Conservation (phyloP, 1,140 invertebrate species). For the Eciton burchellii region DNA sequence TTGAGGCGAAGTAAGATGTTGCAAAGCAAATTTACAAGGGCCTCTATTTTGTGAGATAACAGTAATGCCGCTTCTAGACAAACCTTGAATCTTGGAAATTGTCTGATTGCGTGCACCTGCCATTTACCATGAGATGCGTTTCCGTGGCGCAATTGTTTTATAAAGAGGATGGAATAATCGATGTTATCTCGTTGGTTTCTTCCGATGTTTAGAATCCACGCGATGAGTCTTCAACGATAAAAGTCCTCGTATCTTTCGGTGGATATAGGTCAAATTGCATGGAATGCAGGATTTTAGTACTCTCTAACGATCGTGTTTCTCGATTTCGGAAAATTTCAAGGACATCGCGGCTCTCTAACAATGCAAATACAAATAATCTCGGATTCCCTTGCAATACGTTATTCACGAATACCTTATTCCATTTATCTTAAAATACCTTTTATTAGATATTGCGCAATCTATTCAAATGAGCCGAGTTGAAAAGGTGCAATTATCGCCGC, state of each 20-base stretch:
- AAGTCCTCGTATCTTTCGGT: background rate
- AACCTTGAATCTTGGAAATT: slow-evolving; percentile 33
- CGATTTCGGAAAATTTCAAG: too few relatives aligned
- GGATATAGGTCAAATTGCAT: background rate
- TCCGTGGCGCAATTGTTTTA: slow-evolving; percentile 27
- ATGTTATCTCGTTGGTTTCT: slow-evolving; percentile 15
- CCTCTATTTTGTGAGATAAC: slow-evolving; percentile 19
- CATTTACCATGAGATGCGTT: slow-evolving; percentile 5
- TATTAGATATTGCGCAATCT: too few relatives aligned
- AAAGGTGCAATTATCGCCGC: too few relatives aligned
- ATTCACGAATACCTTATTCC: too few relatives aligned
- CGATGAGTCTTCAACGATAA: background rate
- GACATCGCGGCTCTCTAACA: too few relatives aligned
- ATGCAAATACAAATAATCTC: too few relatives aligned
- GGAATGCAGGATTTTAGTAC: background rate
- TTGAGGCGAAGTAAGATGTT: background rate
- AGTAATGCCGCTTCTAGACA: slow-evolving; percentile 25
- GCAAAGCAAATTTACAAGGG: background rate
- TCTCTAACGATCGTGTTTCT: background rate
- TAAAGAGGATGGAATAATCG: slow-evolving; percentile 3
- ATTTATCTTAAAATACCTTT: too few relatives aligned
- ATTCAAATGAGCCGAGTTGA: too few relatives aligned
- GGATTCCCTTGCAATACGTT: too few relatives aligned
- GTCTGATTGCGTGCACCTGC: slow-evolving; percentile 28
- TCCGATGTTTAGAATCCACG: background rate